Evolutionary conservation across 1,140 invertebrate genomes (phyloP).

Genomic region (Bombus waltoni): DNA sequence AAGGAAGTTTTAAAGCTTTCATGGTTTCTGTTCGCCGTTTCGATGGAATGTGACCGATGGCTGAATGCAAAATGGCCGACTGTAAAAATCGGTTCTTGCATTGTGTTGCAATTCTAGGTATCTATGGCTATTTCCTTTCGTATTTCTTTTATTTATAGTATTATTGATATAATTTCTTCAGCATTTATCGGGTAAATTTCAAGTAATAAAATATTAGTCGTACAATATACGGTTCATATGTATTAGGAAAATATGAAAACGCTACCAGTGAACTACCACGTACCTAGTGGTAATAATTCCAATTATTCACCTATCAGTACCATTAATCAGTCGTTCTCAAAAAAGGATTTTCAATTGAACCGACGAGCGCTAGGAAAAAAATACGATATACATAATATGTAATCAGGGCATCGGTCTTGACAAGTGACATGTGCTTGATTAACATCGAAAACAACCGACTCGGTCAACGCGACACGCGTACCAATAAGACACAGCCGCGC

Average conservation of each 20-base stretch:
- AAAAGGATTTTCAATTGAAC: neutral
- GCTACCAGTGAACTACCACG: too few relatives aligned
- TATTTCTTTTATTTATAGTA: too few relatives aligned
- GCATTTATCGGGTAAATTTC: neutral
- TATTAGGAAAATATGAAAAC: too few relatives aligned
- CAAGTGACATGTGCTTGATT: conserved; percentile 32
- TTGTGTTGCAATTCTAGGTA: neutral
- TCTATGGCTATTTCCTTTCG: neutral
- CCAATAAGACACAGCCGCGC: conserved; percentile 48
- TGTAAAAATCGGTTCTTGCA: neutral
- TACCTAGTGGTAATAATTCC: too few relatives aligned
- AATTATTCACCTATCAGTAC: neutral
- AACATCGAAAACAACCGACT: conserved; percentile 44
- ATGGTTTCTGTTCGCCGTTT: neutral
- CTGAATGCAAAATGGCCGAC: neutral
- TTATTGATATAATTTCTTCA: neutral
- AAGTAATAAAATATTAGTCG: neutral
- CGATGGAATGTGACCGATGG: neutral
- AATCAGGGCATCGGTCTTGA: conserved; percentile 19
- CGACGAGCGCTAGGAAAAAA: neutral
- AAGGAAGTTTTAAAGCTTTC: conserved; percentile 14
- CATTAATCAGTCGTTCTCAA: neutral
- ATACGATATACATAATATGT: conserved; percentile 13
- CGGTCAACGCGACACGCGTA: conserved; percentile 42
- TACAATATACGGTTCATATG: too few relatives aligned